These are phyloP conservation scores for Corythornis vintsioides DNA, from an alignment of 2,113 vertebrate genomes.

Conservation along the genomic window DNA sequence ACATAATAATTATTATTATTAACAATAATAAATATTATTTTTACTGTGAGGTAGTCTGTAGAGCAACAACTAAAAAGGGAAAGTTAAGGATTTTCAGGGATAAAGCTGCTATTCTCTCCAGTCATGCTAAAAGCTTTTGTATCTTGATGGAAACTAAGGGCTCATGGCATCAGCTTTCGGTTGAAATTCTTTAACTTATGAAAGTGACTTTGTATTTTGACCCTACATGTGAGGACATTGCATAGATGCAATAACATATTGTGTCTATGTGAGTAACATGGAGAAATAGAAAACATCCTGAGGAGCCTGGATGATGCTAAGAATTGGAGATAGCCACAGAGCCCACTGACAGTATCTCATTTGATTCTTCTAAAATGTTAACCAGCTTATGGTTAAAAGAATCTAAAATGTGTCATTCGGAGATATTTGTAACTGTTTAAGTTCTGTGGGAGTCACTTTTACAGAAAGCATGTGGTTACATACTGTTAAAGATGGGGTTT, in stretches of 20 bases:
- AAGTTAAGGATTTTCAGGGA: neutral
- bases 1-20: too few relatives aligned
- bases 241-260: neutral
- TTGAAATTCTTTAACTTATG: neutral
- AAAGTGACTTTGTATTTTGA: neutral
- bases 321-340: neutral
- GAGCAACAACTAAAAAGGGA: neutral
- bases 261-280: neutral
- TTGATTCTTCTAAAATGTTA: slow-evolving; percentile 11
- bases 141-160: neutral
- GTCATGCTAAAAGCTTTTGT: neutral
- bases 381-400: neutral
- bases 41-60: neutral
- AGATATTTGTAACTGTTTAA: slow-evolving; percentile 4
- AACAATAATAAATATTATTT: neutral
- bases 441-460: neutral
- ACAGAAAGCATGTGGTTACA: neutral
- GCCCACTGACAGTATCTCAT: neutral
- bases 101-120: neutral
- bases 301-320: neutral
- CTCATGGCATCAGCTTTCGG: neutral
- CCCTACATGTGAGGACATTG: neutral
- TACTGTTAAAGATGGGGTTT: neutral
- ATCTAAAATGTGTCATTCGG: neutral
- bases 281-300: neutral